Conservation (phyloP, 2,113 vertebrate species). For the Ctenomys sociabilis region DNA sequence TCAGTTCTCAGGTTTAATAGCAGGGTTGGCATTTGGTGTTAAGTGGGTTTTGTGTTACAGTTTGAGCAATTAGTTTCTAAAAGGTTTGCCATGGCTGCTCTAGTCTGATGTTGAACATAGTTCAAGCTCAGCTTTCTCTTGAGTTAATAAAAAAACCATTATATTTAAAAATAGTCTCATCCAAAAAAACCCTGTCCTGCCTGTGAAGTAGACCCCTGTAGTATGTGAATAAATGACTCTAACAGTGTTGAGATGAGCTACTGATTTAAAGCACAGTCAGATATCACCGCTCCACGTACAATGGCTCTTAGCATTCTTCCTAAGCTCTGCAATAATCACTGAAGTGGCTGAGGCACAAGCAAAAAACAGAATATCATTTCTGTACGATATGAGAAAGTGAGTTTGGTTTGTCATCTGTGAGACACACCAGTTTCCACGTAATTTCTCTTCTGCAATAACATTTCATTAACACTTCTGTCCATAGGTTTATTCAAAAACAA, state of each 20-base stretch:
- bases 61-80: not conserved
- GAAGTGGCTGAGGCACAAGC: slow-evolving; percentile 45
- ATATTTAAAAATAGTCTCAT: not conserved
- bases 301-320: not conserved
- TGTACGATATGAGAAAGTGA: not conserved
- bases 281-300: not conserved
- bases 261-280: not conserved
- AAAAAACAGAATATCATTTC: slow-evolving; percentile 11
- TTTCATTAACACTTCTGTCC: not conserved
- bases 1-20: not conserved
- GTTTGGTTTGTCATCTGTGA: not conserved
- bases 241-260: not conserved
- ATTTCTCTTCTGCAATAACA: not conserved
- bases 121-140: not conserved
- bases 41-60: not conserved
- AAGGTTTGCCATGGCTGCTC: not conserved
- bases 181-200: not conserved
- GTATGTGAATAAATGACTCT: not conserved
- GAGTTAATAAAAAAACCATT: not conserved
- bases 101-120: not conserved
- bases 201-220: not conserved
- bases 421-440: not conserved
- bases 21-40: not conserved
- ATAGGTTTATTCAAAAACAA: not conserved
- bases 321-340: slow-evolving; percentile 64